Evolutionary conservation across 2,888 invertebrate species (phyloP).

Genomic region (Mimumesa dahlbomi): DNA sequence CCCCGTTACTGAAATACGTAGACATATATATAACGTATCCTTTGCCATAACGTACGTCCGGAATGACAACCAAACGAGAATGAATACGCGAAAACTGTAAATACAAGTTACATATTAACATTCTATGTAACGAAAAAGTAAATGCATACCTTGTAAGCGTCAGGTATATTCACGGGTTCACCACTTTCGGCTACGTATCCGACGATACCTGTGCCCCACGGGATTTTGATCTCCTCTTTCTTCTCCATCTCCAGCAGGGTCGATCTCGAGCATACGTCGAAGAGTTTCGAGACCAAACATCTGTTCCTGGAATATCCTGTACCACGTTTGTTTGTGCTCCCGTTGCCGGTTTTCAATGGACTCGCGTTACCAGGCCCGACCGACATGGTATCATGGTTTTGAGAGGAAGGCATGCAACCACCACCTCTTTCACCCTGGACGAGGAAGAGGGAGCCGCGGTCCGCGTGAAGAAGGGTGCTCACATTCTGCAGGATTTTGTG

Average conservation of each 20-base stretch:
- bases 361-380: slow-evolving; percentile 38
- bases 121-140: not conserved
- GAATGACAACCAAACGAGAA: no score
- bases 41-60: no score
- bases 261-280: slow-evolving; percentile 96
- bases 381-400: slow-evolving; percentile 66
- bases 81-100: no score
- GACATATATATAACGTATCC: no score
- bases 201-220: slow-evolving; percentile 97
- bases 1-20: no score
- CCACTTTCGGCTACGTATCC: slow-evolving; percentile 97
- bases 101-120: no score
- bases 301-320: slow-evolving; percentile 80
- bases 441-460: slow-evolving; percentile 95
- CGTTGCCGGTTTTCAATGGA: slow-evolving; percentile 37
- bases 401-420: slow-evolving; percentile 76
- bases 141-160: slow-evolving; percentile 91
- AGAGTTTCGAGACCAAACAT: slow-evolving; percentile 94
- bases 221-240: slow-evolving; percentile 94
- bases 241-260: slow-evolving; percentile 96
- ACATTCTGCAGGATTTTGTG: slow-evolving; percentile 98
- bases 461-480: slow-evolving; percentile 94
- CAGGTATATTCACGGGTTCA: slow-evolving; percentile 95
- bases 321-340: slow-evolving; percentile 47
- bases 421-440: slow-evolving; percentile 87